phyloP scores from a whole-genome alignment of 2,888 invertebrate species.

The Lithodes maja region DNA sequence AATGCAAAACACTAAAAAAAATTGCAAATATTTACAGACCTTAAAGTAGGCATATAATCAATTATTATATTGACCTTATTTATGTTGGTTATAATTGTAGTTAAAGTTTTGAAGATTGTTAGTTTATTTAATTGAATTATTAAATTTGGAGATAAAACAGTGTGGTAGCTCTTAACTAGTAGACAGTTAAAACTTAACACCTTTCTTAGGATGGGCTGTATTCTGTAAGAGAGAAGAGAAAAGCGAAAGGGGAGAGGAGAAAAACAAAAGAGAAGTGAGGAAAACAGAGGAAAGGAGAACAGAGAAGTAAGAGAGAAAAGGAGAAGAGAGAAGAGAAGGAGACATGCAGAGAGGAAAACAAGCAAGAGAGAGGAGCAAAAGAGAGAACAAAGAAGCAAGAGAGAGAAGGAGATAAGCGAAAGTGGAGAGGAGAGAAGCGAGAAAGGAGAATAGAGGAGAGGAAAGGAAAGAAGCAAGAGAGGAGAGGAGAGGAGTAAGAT shows the following conservation, averaged over 20 bases:
- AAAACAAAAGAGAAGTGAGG: not conserved
- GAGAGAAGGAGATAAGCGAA: not conserved
- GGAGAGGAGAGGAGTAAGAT: not conserved
- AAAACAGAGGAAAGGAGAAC: not conserved
- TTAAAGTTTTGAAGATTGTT: too few species aligned
- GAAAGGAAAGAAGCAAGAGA: not conserved
- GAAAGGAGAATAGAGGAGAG: not conserved
- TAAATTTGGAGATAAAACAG: too few species aligned
- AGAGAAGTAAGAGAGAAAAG: not conserved
- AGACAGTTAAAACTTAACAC: too few species aligned
- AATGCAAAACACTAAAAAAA: too few species aligned
- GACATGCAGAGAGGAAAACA: constrained; percentile 2
- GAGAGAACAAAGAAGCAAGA: not conserved
- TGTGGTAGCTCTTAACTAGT: too few species aligned
- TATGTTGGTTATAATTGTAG: too few species aligned
- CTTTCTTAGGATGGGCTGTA: too few species aligned
- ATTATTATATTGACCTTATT: too few species aligned
- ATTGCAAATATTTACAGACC: too few species aligned
- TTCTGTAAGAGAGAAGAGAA: not conserved
- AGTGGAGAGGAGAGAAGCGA: not conserved
- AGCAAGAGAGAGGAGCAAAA: constrained; percentile 37
- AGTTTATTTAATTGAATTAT: too few species aligned
- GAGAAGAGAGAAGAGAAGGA: not conserved
- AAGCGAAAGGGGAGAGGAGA: not conserved
- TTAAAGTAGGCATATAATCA: too few species aligned